Evolutionary conservation across 2,888 invertebrate species (phyloP).

Genomic region (Muschampia plurimacula): DNA sequence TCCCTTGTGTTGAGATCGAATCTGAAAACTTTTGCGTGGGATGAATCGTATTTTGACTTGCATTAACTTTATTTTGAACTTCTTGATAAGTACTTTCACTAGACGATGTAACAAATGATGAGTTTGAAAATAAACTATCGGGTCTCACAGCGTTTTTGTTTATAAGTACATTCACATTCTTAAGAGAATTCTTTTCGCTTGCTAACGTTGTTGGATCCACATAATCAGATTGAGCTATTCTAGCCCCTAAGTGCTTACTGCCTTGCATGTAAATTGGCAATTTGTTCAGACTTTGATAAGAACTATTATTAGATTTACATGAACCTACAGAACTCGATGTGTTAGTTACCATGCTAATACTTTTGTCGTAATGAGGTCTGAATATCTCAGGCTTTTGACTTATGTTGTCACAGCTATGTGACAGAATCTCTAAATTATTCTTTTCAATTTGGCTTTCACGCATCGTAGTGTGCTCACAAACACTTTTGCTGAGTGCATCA

Average conservation of each 20-base stretch:
- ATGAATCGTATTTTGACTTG: conserved; percentile 24
- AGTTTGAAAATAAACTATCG: conserved; percentile 85
- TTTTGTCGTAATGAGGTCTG: conserved; percentile 69
- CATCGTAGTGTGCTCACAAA: conserved; percentile 69
- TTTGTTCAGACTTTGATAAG: conserved; percentile 75
- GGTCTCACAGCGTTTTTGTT: conserved; percentile 85
- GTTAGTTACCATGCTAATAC: conserved; percentile 68
- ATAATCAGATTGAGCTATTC: conserved; percentile 95
- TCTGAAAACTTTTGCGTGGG: conserved; percentile 40
- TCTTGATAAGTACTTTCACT: conserved; percentile 82
- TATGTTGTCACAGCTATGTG: conserved; percentile 75
- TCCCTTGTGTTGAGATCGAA: conserved; percentile 49
- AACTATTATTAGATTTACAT: conserved; percentile 70
- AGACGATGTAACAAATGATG: conserved; percentile 84
- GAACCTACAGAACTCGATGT: conserved; percentile 58
- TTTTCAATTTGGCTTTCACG: conserved; percentile 73
- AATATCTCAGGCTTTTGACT: conserved; percentile 58
- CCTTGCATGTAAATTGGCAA: conserved; percentile 90
- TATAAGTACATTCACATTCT: conserved; percentile 87
- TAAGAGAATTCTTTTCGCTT: conserved; percentile 71
- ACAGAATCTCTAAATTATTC: conserved; percentile 70
- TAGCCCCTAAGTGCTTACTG: conserved; percentile 93
- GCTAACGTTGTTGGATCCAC: conserved; percentile 91
- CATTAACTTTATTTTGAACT: conserved; percentile 52
- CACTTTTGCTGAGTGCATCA: conserved; percentile 72